A percentile compares a stretch with the other conserved stretches of the same genome.
These are phyloP conservation scores for Phortica variegata DNA, from an alignment of 1,140 invertebrate species.

Conservation along the genomic window DNA sequence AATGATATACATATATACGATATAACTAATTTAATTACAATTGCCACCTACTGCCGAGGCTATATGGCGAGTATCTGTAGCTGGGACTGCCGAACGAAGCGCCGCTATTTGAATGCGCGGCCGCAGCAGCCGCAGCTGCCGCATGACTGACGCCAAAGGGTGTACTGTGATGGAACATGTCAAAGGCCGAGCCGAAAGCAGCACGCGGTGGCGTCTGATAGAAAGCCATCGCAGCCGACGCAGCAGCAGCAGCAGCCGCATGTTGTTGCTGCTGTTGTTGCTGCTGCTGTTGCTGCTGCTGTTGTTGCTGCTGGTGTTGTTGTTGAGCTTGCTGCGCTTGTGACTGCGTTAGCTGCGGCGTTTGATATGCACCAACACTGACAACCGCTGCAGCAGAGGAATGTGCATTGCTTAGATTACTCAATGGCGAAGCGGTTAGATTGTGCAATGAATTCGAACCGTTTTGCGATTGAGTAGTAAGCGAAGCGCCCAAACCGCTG, in stretches of 20 bases:
- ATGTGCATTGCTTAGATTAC: conserved; percentile 19
- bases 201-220: conserved; percentile 53
- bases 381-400: conserved; percentile 21
- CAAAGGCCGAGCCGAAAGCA: conserved; percentile 53
- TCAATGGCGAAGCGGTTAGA: conserved; percentile 41
- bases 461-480: conserved; percentile 48
- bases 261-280: conserved; percentile 21
- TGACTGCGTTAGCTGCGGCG: conserved; percentile 14
- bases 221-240: conserved; percentile 43
- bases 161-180: conserved; percentile 57
- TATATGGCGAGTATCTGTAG: conserved; percentile 56
- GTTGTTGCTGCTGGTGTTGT: conserved; percentile 11
- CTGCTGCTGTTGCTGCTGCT: conserved; percentile 9
- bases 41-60: conserved; percentile 55
- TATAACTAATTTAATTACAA: too few species aligned
- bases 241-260: conserved; percentile 22
- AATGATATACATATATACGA: too few species aligned
- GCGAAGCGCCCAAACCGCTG: conserved; percentile 47
- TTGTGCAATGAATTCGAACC: conserved; percentile 43
- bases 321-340: conserved; percentile 1
- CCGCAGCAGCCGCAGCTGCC: conserved; percentile 35
- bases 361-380: conserved; percentile 38
- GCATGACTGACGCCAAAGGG: conserved; percentile 46
- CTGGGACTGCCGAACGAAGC: conserved; percentile 47
- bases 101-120: conserved; percentile 20